phyloP scores from a whole-genome alignment of 1,140 invertebrate species.

The Drosophila gunungcola region DNA sequence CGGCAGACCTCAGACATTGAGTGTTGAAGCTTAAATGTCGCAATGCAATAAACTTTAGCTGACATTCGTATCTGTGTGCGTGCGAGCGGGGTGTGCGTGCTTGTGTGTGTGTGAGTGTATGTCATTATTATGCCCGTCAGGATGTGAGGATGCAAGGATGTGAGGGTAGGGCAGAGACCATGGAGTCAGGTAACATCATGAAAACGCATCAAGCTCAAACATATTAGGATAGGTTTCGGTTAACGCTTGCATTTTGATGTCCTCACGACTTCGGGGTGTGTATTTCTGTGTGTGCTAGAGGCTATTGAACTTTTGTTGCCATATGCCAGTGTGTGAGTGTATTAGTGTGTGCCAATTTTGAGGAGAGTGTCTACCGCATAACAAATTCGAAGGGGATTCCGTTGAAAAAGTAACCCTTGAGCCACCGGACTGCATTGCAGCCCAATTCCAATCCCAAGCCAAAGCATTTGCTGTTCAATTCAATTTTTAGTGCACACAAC shows the following conservation, averaged over 20 bases:
- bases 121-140: slow-evolving; percentile 74
- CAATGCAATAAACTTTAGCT: slow-evolving; percentile 79
- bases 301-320: slow-evolving; percentile 71
- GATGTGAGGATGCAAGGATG: slow-evolving; percentile 32
- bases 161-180: slow-evolving; percentile 43
- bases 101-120: slow-evolving; percentile 38
- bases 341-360: slow-evolving; percentile 41
- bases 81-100: slow-evolving; percentile 17
- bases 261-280: slow-evolving; percentile 26
- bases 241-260: slow-evolving; percentile 81
- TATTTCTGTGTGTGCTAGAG: slow-evolving; percentile 40
- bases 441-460: slow-evolving; percentile 4
- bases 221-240: slow-evolving; percentile 82
- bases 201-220: slow-evolving; percentile 82
- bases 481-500: slow-evolving; percentile 60
- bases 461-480: slow-evolving; percentile 61
- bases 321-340: slow-evolving; percentile 26
- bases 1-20: slow-evolving; percentile 77
- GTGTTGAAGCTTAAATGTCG: slow-evolving; percentile 83
- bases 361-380: slow-evolving; percentile 42
- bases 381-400: slow-evolving; percentile 40
- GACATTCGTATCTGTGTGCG: slow-evolving; percentile 41
- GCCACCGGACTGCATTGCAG: slow-evolving; percentile 39
- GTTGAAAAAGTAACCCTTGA: slow-evolving; percentile 50
- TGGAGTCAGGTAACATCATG: slow-evolving; percentile 76